Evolutionary conservation across 2,113 vertebrate species (phyloP).

Genomic region (Peromyscus californicus): DNA sequence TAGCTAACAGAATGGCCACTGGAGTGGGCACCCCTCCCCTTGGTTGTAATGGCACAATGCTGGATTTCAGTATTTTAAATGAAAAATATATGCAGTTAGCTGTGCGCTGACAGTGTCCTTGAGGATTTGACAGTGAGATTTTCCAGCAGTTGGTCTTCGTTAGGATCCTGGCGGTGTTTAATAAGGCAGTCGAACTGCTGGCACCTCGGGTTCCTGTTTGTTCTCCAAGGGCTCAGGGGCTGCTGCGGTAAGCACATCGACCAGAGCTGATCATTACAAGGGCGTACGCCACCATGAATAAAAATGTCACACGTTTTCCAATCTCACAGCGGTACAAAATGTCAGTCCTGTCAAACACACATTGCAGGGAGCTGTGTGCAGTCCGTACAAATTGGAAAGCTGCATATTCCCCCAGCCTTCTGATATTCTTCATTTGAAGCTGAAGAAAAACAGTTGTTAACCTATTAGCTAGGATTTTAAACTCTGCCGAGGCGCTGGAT

Average conservation of each 20-base stretch:
- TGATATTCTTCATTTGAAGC: conserved; percentile 93
- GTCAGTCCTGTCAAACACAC: conserved; percentile 93
- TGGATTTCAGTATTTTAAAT: conserved; percentile 90
- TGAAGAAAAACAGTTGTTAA: conserved; percentile 94
- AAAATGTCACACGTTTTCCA: conserved; percentile 93
- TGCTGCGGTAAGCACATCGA: conserved; percentile 92
- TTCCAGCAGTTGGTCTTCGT: conserved; percentile 94
- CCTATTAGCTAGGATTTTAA: conserved; percentile 93
- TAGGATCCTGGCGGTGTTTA: conserved; percentile 93
- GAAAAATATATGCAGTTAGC: conserved; percentile 92
- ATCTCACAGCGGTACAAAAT: conserved; percentile 92
- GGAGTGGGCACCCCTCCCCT: conserved; percentile 78
- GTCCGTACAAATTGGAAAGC: conserved; percentile 93
- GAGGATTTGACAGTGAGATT: conserved; percentile 95
- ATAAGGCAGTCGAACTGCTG: conserved; percentile 92
- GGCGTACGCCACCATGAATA: conserved; percentile 93
- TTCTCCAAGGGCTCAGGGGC: conserved; percentile 91
- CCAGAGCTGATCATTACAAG: conserved; percentile 95
- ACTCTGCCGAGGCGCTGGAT: conserved; percentile 87
- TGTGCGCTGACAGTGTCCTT: conserved; percentile 92
- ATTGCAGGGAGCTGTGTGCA: conserved; percentile 91
- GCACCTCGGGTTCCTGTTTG: conserved; percentile 91
- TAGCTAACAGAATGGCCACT: conserved; percentile 84
- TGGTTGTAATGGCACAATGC: conserved; percentile 84
- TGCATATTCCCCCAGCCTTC: conserved; percentile 91